Evolutionary conservation across 2,113 vertebrate species (phyloP).

Genomic region (Oceanodroma tethys): DNA sequence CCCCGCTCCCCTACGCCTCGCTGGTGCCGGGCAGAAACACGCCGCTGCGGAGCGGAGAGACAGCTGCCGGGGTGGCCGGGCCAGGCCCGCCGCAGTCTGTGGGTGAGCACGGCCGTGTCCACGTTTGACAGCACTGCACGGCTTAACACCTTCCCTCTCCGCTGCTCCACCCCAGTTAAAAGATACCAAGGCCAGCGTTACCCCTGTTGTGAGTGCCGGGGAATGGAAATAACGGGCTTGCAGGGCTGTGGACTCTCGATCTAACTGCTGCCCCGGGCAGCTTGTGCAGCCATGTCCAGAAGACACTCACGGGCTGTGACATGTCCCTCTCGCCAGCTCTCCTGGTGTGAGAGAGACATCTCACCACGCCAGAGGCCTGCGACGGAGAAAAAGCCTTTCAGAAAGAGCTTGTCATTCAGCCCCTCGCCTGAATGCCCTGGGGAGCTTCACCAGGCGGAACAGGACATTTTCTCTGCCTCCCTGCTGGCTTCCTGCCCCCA

Average conservation of each 20-base stretch:
- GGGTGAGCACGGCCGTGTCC: background rate
- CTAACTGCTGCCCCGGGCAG: background rate
- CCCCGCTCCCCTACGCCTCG: background rate
- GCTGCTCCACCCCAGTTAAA: background rate
- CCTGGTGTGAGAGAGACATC: rapidly evolving
- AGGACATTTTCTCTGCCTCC: background rate
- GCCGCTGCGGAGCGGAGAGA: background rate
- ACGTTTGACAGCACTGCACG: background rate
- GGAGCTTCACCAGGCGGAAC: background rate
- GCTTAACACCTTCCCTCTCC: background rate
- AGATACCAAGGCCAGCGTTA: background rate
- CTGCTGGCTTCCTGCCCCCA: background rate
- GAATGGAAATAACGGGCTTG: background rate
- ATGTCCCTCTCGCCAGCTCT: rapidly evolving
- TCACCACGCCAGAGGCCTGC: background rate
- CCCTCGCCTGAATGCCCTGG: rapidly evolving
- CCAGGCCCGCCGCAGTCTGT: rapidly evolving
- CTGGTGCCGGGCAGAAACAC: background rate
- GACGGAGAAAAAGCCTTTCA: background rate
- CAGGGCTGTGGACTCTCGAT: no score
- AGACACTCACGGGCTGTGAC: rapidly evolving
- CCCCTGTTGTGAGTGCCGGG: rapidly evolving
- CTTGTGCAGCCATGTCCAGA: rapidly evolving
- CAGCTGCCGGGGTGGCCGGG: rapidly evolving
- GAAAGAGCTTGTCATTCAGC: background rate